A percentile compares a stretch with the other conserved stretches of the same genome.
phyloP scores from a whole-genome alignment of 2,113 vertebrate species.

The Globicephala melas region DNA sequence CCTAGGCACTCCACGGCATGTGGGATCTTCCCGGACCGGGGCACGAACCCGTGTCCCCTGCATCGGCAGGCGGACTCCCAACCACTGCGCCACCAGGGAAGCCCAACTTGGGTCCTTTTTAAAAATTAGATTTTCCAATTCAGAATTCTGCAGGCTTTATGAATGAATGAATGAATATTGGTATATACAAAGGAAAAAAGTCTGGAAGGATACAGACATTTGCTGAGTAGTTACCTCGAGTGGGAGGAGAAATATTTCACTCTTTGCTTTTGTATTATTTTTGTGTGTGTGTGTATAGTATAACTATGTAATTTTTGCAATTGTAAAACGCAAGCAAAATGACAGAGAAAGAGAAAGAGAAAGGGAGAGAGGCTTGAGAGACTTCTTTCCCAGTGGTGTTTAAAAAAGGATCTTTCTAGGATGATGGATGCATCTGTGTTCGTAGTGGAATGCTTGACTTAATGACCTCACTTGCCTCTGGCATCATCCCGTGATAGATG shows the following conservation, averaged over 20 bases:
- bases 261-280: background rate
- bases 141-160: slow-evolving; percentile 11
- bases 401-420: slow-evolving; percentile 57
- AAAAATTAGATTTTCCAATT: background rate
- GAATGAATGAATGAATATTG: slow-evolving; percentile 12
- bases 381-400: background rate
- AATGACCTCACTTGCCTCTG: slow-evolving; percentile 61
- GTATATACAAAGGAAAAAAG: background rate
- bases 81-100: too few species aligned
- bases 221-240: background rate
- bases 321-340: background rate
- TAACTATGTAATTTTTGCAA: background rate
- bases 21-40: too few species aligned
- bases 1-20: too few species aligned
- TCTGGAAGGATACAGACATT: slow-evolving; percentile 13
- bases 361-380: background rate
- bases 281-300: background rate
- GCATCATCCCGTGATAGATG: slow-evolving; percentile 51
- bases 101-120: background rate
- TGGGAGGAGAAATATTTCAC: slow-evolving; percentile 6
- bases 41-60: too few species aligned
- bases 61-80: too few species aligned
- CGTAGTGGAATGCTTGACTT: slow-evolving; percentile 43
- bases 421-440: slow-evolving; percentile 65
- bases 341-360: background rate